Percentiles rank a stretch among this genome's conserved stretches.
phyloP scores from a whole-genome alignment of 1,140 invertebrate species.

The Drosophila dunni region DNA sequence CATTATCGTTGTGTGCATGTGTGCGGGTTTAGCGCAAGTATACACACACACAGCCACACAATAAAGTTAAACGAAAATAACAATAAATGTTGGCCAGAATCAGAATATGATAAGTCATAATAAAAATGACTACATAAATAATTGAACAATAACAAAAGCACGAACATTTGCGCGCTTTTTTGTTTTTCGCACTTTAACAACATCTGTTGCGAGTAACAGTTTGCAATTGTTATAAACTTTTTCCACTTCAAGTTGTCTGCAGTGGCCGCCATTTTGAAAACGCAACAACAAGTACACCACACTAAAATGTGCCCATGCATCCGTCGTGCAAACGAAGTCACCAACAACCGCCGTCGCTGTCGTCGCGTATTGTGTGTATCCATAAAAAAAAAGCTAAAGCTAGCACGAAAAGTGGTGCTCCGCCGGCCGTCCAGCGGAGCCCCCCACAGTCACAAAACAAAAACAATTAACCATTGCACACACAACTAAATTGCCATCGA shows the following conservation, averaged over 20 bases:
- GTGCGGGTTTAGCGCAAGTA: slow-evolving; percentile 21
- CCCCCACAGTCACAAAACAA: slow-evolving; percentile 26
- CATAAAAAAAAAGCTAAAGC: slow-evolving; percentile 44
- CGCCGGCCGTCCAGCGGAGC: slow-evolving; percentile 50
- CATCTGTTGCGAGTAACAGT: background rate
- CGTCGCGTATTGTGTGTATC: slow-evolving; percentile 68
- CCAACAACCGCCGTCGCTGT: slow-evolving; percentile 39
- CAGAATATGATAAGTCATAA: slow-evolving; percentile 12
- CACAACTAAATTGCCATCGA: background rate
- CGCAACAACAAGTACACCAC: slow-evolving; percentile 57
- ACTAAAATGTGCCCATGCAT: slow-evolving; percentile 58
- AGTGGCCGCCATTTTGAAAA: slow-evolving; percentile 71
- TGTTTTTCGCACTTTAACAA: background rate
- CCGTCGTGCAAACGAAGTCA: slow-evolving; percentile 65
- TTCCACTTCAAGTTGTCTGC: slow-evolving; percentile 39
- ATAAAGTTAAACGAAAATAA: slow-evolving; percentile 36
- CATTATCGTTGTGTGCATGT: slow-evolving; percentile 20
- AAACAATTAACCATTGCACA: slow-evolving; percentile 17
- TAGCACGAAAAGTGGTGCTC: slow-evolving; percentile 54
- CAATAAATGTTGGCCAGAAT: slow-evolving; percentile 31
- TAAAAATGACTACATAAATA: slow-evolving; percentile 8
- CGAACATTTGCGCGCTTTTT: slow-evolving; percentile 12
- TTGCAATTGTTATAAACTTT: slow-evolving; percentile 40
- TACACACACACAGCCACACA: slow-evolving; percentile 21
- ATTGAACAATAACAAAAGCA: slow-evolving; percentile 15